Evolutionary conservation across 2,113 vertebrate species (phyloP).

Genomic region (Lepus timidus): DNA sequence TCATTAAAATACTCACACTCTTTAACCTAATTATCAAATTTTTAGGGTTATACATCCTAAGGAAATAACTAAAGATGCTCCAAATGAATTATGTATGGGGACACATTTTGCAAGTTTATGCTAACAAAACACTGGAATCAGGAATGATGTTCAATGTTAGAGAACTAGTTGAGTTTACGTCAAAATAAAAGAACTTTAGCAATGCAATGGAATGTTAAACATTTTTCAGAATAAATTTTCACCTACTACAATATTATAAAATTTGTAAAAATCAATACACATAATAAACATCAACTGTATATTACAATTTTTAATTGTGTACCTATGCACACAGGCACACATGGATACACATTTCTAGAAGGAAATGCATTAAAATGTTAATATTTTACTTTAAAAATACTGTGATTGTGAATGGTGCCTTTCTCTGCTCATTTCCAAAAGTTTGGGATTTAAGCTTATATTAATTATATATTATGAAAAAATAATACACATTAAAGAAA

Average conservation of each 20-base stretch:
- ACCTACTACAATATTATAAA: not conserved
- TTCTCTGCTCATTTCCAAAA: not conserved
- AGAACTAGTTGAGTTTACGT: not conserved
- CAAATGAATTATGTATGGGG: slow-evolving; percentile 54
- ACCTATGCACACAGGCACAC: not conserved
- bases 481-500: not conserved
- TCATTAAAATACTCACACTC: slow-evolving; percentile 53
- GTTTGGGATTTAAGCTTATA: not conserved
- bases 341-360: not conserved
- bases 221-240: not conserved
- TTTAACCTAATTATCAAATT: slow-evolving; percentile 50
- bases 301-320: not conserved
- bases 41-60: slow-evolving; percentile 47
- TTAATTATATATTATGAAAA: not conserved
- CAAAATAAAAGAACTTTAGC: not conserved
- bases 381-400: not conserved
- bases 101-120: slow-evolving; percentile 9
- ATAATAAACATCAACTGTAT: not conserved
- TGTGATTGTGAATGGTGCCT: not conserved
- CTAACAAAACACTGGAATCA: not conserved
- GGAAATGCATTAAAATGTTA: not conserved
- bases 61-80: slow-evolving; percentile 31
- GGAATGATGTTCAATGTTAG: not conserved
- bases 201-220: not conserved
- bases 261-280: slow-evolving; percentile 14